These are phyloP conservation scores for Seira musarum DNA, from an alignment of 2,888 invertebrate species.

Conservation along the genomic window DNA sequence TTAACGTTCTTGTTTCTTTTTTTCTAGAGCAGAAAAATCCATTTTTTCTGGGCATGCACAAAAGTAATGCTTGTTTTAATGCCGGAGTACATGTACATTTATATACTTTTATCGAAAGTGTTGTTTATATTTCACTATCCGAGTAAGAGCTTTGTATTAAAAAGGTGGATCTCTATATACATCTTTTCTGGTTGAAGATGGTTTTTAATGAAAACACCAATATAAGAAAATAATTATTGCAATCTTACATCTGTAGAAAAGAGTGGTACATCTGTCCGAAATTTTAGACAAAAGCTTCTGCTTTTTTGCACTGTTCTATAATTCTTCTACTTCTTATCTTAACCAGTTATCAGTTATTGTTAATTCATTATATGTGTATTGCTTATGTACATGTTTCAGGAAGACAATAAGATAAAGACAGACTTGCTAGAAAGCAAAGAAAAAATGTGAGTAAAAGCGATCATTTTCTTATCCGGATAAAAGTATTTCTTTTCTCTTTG, in stretches of 20 bases:
- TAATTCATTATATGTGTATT: slow-evolving; percentile 7
- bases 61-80: neutral
- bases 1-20: slow-evolving; percentile 18
- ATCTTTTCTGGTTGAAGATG: too few species aligned
- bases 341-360: slow-evolving; percentile 15
- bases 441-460: neutral
- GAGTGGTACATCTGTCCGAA: slow-evolving; percentile 38
- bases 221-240: slow-evolving; percentile 23
- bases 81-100: neutral
- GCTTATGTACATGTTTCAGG: neutral
- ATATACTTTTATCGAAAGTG: neutral
- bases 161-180: too few species aligned
- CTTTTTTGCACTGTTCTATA: neutral
- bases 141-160: neutral
- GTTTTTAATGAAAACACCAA: neutral
- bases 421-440: neutral
- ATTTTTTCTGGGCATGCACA: neutral
- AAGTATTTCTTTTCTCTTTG: neutral
- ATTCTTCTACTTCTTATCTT: slow-evolving; percentile 20
- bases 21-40: neutral
- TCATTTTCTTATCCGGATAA: slow-evolving; percentile 8
- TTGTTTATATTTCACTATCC: neutral
- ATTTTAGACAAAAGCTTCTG: slow-evolving; percentile 29
- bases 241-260: slow-evolving; percentile 5
- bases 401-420: neutral